Base-by-base conservation (phyloP, 2,797 vertebrate species). In the Heteromormyrus szaboi region DNA sequence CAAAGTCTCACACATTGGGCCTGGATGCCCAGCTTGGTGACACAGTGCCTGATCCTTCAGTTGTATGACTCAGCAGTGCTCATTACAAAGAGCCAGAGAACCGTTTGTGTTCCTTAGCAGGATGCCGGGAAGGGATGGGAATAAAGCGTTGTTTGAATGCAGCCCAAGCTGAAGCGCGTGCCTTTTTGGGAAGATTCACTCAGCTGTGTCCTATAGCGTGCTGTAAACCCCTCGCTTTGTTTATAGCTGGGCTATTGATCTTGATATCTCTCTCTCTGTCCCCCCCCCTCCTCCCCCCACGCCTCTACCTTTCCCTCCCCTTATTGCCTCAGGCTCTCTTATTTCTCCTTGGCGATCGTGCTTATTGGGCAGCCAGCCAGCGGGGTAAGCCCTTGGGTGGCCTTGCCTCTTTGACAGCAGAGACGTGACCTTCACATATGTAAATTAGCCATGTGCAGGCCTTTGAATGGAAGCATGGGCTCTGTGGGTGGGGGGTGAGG, bases 351-450 rank as follows among this genome's bases (percentile, higher is more conserved):
- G 94, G 72, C 95, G 93, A 72, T 91, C 92, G 92, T 89, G 90
- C 90, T 91, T 89, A 93, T 93, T 92, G 95, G 96, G 97, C 96
- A 90, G 93, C 90, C 51, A 85, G 96, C 97, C 97, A 97, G 93
- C 83, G 91, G 90, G 91, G 90, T 92, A 94, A 94, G 95, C 94
- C 72, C 93, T 95, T 93, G 91, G 91, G 91, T 93, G 95, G 94
- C 94, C 94, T 96, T 95, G 93, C 95, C 96, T 94, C 96, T 93
- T 90, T 91, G 93, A 93, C 93, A 93, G 94, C 93, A 93, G 94
- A 93, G 93, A 94, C 87, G 91, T 96, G 97, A 98, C 97, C 97
- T 97, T 97, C 96, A 97, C 96, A 95, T 96, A 97, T 97, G 97
- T 93, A 97, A 97, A 98, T 98, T 95, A 97, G 97, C 97, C 97